A percentile compares a stretch with the other conserved stretches of the same genome.
Evolutionary conservation across 2,888 invertebrate species (phyloP).

Genomic region (Timema cristinae): DNA sequence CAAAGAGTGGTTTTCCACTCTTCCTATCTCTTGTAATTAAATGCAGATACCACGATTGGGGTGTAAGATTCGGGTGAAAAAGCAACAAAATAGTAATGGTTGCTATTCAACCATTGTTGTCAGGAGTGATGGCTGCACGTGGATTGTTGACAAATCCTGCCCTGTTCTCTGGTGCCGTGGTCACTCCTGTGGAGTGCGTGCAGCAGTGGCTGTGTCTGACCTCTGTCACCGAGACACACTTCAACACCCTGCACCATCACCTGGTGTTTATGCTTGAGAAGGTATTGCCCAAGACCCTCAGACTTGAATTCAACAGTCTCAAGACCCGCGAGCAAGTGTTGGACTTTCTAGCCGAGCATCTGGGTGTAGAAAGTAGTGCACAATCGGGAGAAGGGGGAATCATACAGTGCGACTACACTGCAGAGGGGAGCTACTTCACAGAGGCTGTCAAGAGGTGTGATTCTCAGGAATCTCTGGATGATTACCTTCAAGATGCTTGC

Average conservation of each 20-base stretch:
- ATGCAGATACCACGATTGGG: no score
- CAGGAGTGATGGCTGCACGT: conserved; percentile 87
- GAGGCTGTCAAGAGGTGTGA: neutral
- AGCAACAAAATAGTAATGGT: no score
- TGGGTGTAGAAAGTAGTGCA: conserved; percentile 42
- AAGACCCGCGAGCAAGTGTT: conserved; percentile 55
- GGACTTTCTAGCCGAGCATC: conserved; percentile 61
- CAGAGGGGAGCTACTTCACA: conserved; percentile 23
- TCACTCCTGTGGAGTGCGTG: conserved; percentile 72
- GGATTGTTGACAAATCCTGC: conserved; percentile 89
- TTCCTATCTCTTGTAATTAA: no score
- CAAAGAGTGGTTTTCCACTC: no score
- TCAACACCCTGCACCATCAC: conserved; percentile 91
- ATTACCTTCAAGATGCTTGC: conserved; percentile 12
- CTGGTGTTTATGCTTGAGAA: conserved; percentile 93
- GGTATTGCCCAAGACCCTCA: conserved; percentile 65
- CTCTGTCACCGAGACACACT: conserved; percentile 61
- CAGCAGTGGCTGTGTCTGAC: conserved; percentile 70
- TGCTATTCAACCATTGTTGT: no score
- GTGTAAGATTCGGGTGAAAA: neutral
- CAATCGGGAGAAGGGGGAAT: conserved; percentile 1
- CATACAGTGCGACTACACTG: conserved; percentile 6
- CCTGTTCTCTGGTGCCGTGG: conserved; percentile 68
- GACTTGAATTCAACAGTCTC: conserved; percentile 74
- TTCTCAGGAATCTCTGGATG: conserved; percentile 10